A percentile compares a stretch with the other conserved stretches of the same genome.
Conservation (phyloP, 1,140 invertebrate genomes). For the Drosophila nikananu region DNA sequence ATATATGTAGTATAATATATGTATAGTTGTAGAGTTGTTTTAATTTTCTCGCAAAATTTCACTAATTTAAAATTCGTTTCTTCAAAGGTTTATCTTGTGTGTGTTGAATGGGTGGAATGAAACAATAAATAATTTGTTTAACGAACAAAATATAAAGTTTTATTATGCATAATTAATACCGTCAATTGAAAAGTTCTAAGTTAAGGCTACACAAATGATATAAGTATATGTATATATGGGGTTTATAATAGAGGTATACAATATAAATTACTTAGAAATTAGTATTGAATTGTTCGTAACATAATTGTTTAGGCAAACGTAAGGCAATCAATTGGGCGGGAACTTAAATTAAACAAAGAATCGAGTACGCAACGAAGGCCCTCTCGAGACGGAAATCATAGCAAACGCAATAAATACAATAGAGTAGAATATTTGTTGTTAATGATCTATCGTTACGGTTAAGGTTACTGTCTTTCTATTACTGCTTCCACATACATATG, state of each 20-base stretch:
- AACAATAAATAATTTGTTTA: slow-evolving; percentile 72
- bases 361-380: slow-evolving; percentile 13
- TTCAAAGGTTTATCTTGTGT: slow-evolving; percentile 72
- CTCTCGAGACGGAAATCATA: slow-evolving; percentile 46
- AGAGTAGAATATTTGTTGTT: slow-evolving; percentile 45
- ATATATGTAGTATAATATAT: slow-evolving; percentile 57
- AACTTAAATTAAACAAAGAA: slow-evolving; percentile 33
- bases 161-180: slow-evolving; percentile 82
- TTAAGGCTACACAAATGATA: slow-evolving; percentile 73
- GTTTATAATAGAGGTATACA: slow-evolving; percentile 44
- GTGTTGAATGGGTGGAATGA: slow-evolving; percentile 46
- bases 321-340: slow-evolving; percentile 56
- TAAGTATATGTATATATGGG: slow-evolving; percentile 48
- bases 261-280: slow-evolving; percentile 75
- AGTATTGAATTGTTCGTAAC: slow-evolving; percentile 49
- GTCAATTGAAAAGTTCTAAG: slow-evolving; percentile 80
- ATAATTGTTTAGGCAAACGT: slow-evolving; percentile 52
- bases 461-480: slow-evolving; percentile 53
- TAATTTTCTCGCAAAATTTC: slow-evolving; percentile 68
- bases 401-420: slow-evolving; percentile 64
- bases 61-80: slow-evolving; percentile 85
- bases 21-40: slow-evolving; percentile 68
- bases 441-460: slow-evolving; percentile 23
- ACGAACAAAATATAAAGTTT: slow-evolving; percentile 78
- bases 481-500: slow-evolving; percentile 39